Evolutionary conservation across 2,888 invertebrate species (phyloP).

Genomic region (Ferdinandea cuprea): DNA sequence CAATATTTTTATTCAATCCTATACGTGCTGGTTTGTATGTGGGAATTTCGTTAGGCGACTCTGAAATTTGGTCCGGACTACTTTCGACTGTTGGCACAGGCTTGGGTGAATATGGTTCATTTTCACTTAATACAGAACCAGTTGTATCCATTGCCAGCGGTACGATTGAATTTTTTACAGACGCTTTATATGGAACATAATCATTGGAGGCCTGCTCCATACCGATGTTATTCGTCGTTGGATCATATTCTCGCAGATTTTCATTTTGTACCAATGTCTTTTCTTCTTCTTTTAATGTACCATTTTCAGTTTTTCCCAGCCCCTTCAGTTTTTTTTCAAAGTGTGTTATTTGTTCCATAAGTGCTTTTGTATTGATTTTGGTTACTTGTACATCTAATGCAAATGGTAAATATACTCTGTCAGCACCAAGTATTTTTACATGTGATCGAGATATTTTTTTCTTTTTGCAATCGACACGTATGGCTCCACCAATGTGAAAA

Average conservation of each 20-base stretch:
- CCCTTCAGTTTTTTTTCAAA: conserved; percentile 36
- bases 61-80: conserved; percentile 55
- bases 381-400: conserved; percentile 47
- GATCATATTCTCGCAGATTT: conserved; percentile 55
- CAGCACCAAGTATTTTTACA: conserved; percentile 48
- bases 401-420: conserved; percentile 46
- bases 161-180: conserved; percentile 34
- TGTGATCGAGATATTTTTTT: conserved; percentile 26
- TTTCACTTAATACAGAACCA: conserved; percentile 23
- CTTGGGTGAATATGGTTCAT: conserved; percentile 71
- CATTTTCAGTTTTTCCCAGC: not conserved
- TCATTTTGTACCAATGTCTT: conserved; percentile 16
- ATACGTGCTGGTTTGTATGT: conserved; percentile 68
- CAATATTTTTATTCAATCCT: not conserved
- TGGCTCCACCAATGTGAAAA: conserved; percentile 52
- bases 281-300: not conserved
- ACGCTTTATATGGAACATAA: conserved; percentile 64
- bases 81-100: conserved; percentile 26
- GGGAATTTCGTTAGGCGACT: conserved; percentile 58
- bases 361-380: conserved; percentile 30
- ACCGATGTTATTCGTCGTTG: conserved; percentile 27
- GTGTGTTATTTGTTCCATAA: conserved; percentile 41
- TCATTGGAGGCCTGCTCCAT: conserved; percentile 25
- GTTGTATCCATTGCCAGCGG: conserved; percentile 17
- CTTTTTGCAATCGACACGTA: conserved; percentile 61